These are phyloP conservation scores for Orthonevra nobilis DNA, from an alignment of 2,888 invertebrate genomes.

Conservation along the genomic window DNA sequence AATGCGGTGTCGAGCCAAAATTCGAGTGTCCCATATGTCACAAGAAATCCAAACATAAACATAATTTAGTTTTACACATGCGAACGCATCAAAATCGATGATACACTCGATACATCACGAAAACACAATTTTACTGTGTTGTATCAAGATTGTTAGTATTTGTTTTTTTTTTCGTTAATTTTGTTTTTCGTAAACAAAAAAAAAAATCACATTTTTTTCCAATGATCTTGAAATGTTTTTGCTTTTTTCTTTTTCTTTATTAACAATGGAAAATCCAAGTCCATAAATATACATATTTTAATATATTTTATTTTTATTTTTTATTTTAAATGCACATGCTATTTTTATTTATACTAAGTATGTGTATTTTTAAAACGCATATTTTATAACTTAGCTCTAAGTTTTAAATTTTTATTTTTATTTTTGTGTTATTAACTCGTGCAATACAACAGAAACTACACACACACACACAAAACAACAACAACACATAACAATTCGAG, in stretches of 20 bases:
- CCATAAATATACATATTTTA: slow-evolving; percentile 18
- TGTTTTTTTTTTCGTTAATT: slow-evolving; percentile 51
- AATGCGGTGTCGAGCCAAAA: slow-evolving; percentile 83
- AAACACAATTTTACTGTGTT: slow-evolving; percentile 52
- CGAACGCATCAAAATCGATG: slow-evolving; percentile 81
- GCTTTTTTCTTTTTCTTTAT: slow-evolving; percentile 74
- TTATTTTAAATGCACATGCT: slow-evolving; percentile 54
- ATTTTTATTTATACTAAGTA: slow-evolving; percentile 24
- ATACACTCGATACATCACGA: slow-evolving; percentile 76
- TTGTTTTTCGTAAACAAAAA: slow-evolving; percentile 60
- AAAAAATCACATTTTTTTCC: slow-evolving; percentile 74
- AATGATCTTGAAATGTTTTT: slow-evolving; percentile 79
- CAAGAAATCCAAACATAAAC: slow-evolving; percentile 82
- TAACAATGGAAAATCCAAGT: slow-evolving; percentile 36
- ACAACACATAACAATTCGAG: slow-evolving; percentile 72
- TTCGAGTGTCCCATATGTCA: slow-evolving; percentile 84
- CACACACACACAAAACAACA: slow-evolving; percentile 26
- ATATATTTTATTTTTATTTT: slow-evolving; percentile 1
- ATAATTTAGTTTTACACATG: slow-evolving; percentile 80
- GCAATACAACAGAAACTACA: slow-evolving; percentile 41
- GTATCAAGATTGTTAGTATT: slow-evolving; percentile 54
- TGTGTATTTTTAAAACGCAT: no score
- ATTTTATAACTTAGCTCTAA: slow-evolving; percentile 41
- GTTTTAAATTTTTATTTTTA: slow-evolving; percentile 31
- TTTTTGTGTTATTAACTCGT: slow-evolving; percentile 41